Conservation (phyloP, 2,113 vertebrate species). For the Lagenorhynchus albirostris region DNA sequence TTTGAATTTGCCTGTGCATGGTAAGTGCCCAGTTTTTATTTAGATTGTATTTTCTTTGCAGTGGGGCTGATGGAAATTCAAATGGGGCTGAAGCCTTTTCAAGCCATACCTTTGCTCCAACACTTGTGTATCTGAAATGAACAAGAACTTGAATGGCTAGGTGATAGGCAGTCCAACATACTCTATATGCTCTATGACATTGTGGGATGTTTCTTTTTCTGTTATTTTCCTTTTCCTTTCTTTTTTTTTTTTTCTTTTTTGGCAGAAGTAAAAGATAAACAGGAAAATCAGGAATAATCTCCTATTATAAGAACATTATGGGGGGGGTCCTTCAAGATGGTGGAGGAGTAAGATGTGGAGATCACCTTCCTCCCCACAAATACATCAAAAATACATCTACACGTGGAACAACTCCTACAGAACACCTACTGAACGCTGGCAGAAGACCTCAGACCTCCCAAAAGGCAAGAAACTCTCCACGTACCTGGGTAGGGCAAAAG, state of each 20-base stretch:
- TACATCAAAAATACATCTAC: too few species aligned
- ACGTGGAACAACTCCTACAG: too few species aligned
- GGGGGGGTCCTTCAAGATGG: too few species aligned
- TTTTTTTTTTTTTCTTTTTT: neutral
- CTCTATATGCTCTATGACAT: neutral
- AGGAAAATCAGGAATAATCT: neutral
- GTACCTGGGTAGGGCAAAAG: too few species aligned
- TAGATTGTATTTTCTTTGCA: neutral
- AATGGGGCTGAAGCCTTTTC: neutral
- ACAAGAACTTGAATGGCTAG: neutral
- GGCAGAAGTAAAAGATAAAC: neutral
- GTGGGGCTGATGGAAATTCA: neutral
- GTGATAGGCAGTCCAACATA: neutral
- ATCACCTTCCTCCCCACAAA: too few species aligned
- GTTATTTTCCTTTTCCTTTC: neutral
- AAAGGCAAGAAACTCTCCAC: too few species aligned
- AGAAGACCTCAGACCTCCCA: too few species aligned
- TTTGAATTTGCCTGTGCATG: neutral
- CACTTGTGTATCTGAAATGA: neutral
- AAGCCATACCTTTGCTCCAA: neutral
- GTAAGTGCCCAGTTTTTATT: neutral
- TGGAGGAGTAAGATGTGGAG: too few species aligned
- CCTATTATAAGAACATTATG: constrained; percentile 32
- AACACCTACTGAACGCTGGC: too few species aligned
- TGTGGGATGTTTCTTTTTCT: neutral